These are phyloP conservation scores for Idaea dimidiata DNA, from an alignment of 2,888 invertebrate genomes.

Conservation along the genomic window DNA sequence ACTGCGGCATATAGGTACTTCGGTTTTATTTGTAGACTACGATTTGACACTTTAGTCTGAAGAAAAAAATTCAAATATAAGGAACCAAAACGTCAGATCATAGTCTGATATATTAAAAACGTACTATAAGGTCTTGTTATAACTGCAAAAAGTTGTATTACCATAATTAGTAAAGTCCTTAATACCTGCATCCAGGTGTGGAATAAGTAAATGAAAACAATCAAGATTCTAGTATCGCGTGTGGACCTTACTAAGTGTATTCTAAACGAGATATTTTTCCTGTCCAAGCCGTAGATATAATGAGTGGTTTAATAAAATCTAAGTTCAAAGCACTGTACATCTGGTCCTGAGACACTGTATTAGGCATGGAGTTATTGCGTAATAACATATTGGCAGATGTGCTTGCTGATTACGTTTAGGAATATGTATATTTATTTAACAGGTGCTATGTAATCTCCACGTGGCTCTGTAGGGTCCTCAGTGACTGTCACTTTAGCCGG, in stretches of 20 bases:
- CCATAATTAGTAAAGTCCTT: conserved; percentile 8
- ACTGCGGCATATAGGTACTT: too few species aligned
- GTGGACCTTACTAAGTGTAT: neutral
- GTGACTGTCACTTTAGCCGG: neutral
- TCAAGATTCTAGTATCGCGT: neutral
- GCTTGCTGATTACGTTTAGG: conserved; percentile 63
- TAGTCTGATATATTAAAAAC: too few species aligned
- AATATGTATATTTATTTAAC: conserved; percentile 72
- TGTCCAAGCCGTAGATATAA: conserved; percentile 15
- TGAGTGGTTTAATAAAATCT: conserved; percentile 34
- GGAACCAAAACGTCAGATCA: too few species aligned
- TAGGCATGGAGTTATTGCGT: conserved; percentile 68
- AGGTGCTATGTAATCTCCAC: conserved; percentile 61
- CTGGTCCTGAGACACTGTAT: conserved; percentile 62
- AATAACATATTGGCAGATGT: conserved; percentile 72
- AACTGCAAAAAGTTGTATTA: too few species aligned
- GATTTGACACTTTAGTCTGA: too few species aligned
- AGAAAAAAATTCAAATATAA: too few species aligned
- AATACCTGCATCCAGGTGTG: conserved; percentile 6
- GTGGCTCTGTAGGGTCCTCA: conserved; percentile 58
- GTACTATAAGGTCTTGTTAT: too few species aligned
- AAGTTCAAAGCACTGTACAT: conserved; percentile 65
- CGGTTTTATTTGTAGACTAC: too few species aligned
- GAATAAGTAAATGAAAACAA: conserved; percentile 2
- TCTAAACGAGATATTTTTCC: conserved; percentile 17